Base-by-base conservation (phyloP, 2,113 vertebrate species). In the Ptychochromis oligacanthus region DNA sequence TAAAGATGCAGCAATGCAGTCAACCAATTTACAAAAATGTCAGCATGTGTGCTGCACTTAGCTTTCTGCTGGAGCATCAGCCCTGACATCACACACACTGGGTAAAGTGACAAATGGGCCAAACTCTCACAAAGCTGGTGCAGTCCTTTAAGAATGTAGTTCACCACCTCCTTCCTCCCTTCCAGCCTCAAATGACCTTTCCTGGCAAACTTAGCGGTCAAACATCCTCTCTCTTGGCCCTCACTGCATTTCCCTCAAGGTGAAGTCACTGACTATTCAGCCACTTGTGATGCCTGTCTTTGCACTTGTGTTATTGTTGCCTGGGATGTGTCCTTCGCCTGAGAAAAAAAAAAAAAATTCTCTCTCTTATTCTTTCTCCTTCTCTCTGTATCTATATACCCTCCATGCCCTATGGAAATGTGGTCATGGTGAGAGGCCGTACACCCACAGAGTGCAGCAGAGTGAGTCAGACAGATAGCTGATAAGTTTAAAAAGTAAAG, bases 181-280 rank as follows among this genome's bases (percentile, higher is more conserved):
- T 24, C 38, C 52, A 83, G 72, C 80, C 88, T 93, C 56, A 86
- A 38, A 85, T 83, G 92, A 93, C 91, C 91, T 90, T 82, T 77
- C 57, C 85, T 92, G 90, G 88, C 85, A 84, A 60, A 70, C 18
- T 1, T 72, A 77, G 77, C 54, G 49, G 72, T 92, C 81, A 80
- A 88, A 84, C 84, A 67, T 79, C 77, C 59, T 83, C 77, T 79
- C 62, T 79, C 75, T 81, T 82, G 79, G 84, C 61, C 80, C 7
- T 38, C 46, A 11, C 49, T 61, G 24, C 20, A 57, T 79, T 78
- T 79, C 46, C 75, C 84, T 89, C 87, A 90, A 92, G 88, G 90
- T 92, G 82, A 94, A 91, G 83, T 92, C 87, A 91, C 91, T 81
- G 85, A 75, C 88, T 93, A 92, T 94, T 95, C 91, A 90, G 90